Conservation (phyloP, 2,797 vertebrate genomes). For the Pseudochromis fuscus region DNA sequence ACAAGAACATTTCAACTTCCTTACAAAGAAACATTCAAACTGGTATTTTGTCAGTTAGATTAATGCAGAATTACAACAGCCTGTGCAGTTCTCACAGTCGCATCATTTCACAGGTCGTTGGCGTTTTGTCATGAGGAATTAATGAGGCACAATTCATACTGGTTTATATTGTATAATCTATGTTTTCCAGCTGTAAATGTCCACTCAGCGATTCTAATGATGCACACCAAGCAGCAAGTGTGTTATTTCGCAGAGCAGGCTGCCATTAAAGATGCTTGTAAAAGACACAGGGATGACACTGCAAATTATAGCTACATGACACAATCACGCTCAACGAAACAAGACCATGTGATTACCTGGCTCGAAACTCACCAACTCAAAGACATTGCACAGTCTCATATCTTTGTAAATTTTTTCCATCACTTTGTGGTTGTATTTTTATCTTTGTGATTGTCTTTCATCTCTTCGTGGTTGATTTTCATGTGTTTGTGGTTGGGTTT, state of each 20-base stretch:
- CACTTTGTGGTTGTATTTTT: no score
- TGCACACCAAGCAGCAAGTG: background rate
- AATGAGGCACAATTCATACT: slow-evolving; percentile 18
- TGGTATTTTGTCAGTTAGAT: no score
- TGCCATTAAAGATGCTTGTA: slow-evolving; percentile 24
- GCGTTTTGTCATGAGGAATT: slow-evolving; percentile 6
- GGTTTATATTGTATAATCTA: background rate
- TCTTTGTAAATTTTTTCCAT: no score
- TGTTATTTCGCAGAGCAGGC: slow-evolving; percentile 55
- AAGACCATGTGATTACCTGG: no score
- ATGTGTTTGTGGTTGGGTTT: no score
- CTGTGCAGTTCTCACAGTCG: background rate
- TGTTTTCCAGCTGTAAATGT: slow-evolving; percentile 37
- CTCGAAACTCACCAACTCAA: no score
- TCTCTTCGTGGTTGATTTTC: no score
- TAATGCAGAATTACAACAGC: background rate
- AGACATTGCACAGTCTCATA: no score
- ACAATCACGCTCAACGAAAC: no score
- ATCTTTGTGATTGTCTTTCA: no score
- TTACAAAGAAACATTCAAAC: background rate
- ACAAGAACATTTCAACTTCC: no score
- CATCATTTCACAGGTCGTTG: slow-evolving; percentile 4
- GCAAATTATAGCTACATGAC: no score
- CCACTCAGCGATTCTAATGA: slow-evolving; percentile 28
- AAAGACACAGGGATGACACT: background rate